A percentile compares a stretch with the other conserved stretches of the same genome.
Conservation (phyloP, 2,888 invertebrate genomes). For the Lacanobia wlatinum region DNA sequence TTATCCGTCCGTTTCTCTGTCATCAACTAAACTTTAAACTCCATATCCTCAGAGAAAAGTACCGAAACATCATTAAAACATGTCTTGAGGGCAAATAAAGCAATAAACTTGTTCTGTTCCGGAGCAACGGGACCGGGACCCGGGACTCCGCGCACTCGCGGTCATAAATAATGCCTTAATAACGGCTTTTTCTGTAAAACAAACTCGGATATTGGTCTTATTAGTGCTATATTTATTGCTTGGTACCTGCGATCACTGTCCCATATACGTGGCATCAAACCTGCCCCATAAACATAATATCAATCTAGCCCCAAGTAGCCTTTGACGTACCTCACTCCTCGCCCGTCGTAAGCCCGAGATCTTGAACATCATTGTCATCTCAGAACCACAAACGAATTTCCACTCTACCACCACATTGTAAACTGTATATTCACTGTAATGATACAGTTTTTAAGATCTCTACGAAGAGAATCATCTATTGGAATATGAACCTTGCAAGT, state of each 20-base stretch:
- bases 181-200: constrained; percentile 56
- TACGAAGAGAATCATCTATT: constrained; percentile 30
- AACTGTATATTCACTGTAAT: constrained; percentile 76
- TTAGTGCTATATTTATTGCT: constrained; percentile 38
- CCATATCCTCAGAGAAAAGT: not conserved
- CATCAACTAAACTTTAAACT: constrained; percentile 3
- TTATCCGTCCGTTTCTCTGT: not conserved
- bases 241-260: constrained; percentile 6
- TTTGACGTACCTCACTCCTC: not conserved
- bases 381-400: constrained; percentile 64
- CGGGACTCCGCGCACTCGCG: not conserved
- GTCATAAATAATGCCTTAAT: constrained; percentile 48
- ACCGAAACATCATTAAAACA: constrained; percentile 27
- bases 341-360: constrained; percentile 14
- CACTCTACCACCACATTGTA: constrained; percentile 69
- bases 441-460: constrained; percentile 64
- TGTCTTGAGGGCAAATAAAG: constrained; percentile 35
- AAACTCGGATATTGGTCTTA: constrained; percentile 20
- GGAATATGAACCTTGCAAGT: constrained; percentile 66
- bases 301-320: constrained; percentile 36
- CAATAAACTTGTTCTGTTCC: constrained; percentile 29
- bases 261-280: constrained; percentile 26
- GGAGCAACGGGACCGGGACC: constrained; percentile 20
- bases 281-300: constrained; percentile 16
- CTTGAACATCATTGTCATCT: constrained; percentile 37